phyloP scores from a whole-genome alignment of 2,113 vertebrate species.

The Dasypus novemcinctus region DNA sequence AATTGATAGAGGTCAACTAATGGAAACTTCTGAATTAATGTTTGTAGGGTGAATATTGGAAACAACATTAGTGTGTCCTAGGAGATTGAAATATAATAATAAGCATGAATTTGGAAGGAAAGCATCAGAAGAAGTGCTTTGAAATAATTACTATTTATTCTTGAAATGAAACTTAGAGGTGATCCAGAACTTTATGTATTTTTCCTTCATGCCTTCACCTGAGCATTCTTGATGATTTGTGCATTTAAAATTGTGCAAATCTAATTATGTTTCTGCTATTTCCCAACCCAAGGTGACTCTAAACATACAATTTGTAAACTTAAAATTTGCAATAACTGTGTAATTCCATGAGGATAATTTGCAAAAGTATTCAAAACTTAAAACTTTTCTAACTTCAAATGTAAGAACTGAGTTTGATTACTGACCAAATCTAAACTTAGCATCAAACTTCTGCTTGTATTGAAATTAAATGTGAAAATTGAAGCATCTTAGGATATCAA shows the following conservation, averaged over 20 bases:
- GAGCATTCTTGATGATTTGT: constrained; percentile 21
- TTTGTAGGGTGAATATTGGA: neutral
- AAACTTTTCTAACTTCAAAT: constrained; percentile 28
- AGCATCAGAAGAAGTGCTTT: neutral
- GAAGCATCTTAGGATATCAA: neutral
- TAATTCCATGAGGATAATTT: constrained; percentile 6
- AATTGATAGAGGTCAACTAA: neutral
- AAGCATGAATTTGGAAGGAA: neutral
- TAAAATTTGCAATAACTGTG: constrained; percentile 17
- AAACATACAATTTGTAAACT: constrained; percentile 14
- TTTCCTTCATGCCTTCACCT: neutral
- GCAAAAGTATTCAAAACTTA: neutral
- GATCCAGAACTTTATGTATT: neutral
- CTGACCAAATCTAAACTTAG: neutral
- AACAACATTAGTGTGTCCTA: neutral
- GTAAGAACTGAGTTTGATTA: neutral
- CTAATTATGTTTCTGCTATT: constrained; percentile 54
- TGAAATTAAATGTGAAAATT: neutral
- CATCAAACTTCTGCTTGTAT: neutral
- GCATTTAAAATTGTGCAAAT: constrained; percentile 42
- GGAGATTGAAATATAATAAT: neutral
- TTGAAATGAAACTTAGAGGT: constrained; percentile 53
- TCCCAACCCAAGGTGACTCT: constrained; percentile 45
- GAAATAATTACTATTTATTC: constrained; percentile 50
- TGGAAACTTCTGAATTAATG: neutral